These are phyloP conservation scores for Malachius bipustulatus DNA, from an alignment of 2,888 invertebrate species.

Conservation along the genomic window DNA sequence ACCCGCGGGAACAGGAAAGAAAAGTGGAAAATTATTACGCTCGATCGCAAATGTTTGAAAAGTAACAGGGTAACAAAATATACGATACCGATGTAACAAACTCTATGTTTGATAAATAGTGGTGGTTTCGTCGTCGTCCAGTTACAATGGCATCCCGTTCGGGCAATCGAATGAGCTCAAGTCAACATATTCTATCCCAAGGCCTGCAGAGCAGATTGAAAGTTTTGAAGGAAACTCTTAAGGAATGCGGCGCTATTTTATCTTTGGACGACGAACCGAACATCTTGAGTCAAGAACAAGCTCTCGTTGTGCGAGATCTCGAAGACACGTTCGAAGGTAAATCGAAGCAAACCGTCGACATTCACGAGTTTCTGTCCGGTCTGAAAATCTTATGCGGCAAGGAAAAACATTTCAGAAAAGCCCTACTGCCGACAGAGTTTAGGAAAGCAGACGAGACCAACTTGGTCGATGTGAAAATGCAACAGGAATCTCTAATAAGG, in stretches of 20 bases:
- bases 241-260: conserved; percentile 25
- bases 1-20: too few relatives aligned
- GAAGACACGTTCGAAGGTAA: conserved; percentile 21
- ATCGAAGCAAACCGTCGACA: conserved; percentile 29
- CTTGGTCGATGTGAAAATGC: conserved; percentile 17
- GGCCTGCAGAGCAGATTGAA: conserved; percentile 7
- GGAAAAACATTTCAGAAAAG: conserved; percentile 29
- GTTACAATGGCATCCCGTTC: too few relatives aligned
- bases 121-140: too few relatives aligned
- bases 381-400: conserved; percentile 33
- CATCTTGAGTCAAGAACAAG: conserved; percentile 29
- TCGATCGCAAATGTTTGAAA: too few relatives aligned
- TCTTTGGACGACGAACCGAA: conserved; percentile 23
- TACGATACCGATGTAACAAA: too few relatives aligned
- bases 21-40: too few relatives aligned
- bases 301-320: conserved; percentile 31
- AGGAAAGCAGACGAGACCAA: conserved; percentile 21
- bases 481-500: conserved; percentile 28
- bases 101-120: too few relatives aligned
- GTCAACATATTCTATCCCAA: too few relatives aligned
- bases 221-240: conserved; percentile 22
- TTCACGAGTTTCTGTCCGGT: conserved; percentile 42
- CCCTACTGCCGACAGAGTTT: conserved; percentile 30
- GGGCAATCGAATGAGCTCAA: too few relatives aligned
- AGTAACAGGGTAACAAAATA: too few relatives aligned